Percentiles rank a stretch among this genome's conserved stretches.
Evolutionary conservation across 2,797 vertebrate genomes (phyloP).

Genomic region (Sebastes matsubarae): DNA sequence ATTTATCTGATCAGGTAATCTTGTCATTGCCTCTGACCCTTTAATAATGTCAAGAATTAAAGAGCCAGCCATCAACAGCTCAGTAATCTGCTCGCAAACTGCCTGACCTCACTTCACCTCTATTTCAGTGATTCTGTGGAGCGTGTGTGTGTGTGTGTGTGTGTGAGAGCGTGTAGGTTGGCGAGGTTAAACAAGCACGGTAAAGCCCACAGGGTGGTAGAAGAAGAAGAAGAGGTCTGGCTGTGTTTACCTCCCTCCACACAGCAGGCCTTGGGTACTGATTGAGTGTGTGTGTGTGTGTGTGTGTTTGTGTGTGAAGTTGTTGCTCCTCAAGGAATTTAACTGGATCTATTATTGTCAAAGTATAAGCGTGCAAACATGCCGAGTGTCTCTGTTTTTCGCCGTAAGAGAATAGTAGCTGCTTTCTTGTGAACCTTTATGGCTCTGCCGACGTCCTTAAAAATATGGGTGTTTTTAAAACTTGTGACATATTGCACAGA

Average conservation of each 20-base stretch:
- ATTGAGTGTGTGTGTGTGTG: not conserved
- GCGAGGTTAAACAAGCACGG: conserved; percentile 15
- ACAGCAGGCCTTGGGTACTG: not conserved
- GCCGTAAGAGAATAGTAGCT: not conserved
- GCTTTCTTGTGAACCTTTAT: conserved; percentile 23
- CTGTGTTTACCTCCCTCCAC: not conserved
- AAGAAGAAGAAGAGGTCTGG: not conserved
- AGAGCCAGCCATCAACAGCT: not conserved
- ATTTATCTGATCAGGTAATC: not conserved
- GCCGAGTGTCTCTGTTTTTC: not conserved
- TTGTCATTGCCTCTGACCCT: not conserved
- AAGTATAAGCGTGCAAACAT: conserved; percentile 18
- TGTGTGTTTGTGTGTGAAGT: not conserved
- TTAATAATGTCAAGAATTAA: not conserved
- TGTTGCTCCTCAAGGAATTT: conserved; percentile 39
- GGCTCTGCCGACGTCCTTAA: conserved; percentile 12
- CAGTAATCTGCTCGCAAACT: not conserved
- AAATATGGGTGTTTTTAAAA: conserved; percentile 46
- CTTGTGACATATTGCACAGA: conserved; percentile 52
- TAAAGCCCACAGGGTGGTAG: not conserved
- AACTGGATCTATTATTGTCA: conserved; percentile 35
- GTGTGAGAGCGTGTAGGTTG: not conserved
- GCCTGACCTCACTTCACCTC: not conserved
- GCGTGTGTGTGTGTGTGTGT: not conserved
- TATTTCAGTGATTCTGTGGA: not conserved